Conservation (phyloP, 37 sponge, comb jelly and placozoan genomes). For the Haliclona indistincta region DNA sequence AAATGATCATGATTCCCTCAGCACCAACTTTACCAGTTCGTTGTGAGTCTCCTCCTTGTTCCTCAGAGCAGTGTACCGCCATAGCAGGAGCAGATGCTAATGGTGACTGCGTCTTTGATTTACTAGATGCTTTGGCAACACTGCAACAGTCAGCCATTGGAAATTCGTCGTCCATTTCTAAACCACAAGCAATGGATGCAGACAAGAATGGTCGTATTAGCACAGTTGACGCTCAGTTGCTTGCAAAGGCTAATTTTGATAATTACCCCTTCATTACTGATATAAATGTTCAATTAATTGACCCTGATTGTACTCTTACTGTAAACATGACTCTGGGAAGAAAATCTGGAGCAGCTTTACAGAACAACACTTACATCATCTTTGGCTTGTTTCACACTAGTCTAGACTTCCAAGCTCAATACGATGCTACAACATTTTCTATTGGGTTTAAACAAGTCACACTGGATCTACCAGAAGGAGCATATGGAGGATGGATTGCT, state of each 20-base stretch:
- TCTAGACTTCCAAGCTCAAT: constrained; percentile 38
- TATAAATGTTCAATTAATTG: constrained; percentile 26
- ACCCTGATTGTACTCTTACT: constrained; percentile 63
- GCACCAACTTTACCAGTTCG: background rate
- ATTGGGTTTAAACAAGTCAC: constrained; percentile 25
- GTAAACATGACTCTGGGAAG: constrained; percentile 49
- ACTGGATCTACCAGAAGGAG: constrained; percentile 5
- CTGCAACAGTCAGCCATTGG: background rate
- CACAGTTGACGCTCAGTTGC: constrained; percentile 33
- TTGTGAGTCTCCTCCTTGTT: constrained; percentile 40
- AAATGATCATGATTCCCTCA: too few relatives aligned
- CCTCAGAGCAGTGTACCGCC: constrained; percentile 8
- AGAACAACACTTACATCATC: constrained; percentile 23
- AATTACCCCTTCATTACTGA: constrained; percentile 42
- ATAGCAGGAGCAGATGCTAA: constrained; percentile 43
- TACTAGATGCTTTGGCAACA: constrained; percentile 41
- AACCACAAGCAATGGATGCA: constrained; percentile 65
- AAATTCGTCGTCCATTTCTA: background rate
- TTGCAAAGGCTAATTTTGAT: constrained; percentile 39
- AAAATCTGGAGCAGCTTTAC: constrained; percentile 1
- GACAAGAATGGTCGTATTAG: constrained; percentile 56
- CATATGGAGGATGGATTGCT: constrained; percentile 70
- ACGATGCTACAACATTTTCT: constrained; percentile 32
- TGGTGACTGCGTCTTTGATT: constrained; percentile 67
- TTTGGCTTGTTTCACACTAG: constrained; percentile 52